Conservation (phyloP, 2,888 invertebrate species). For the Dendrolimus pini region DNA sequence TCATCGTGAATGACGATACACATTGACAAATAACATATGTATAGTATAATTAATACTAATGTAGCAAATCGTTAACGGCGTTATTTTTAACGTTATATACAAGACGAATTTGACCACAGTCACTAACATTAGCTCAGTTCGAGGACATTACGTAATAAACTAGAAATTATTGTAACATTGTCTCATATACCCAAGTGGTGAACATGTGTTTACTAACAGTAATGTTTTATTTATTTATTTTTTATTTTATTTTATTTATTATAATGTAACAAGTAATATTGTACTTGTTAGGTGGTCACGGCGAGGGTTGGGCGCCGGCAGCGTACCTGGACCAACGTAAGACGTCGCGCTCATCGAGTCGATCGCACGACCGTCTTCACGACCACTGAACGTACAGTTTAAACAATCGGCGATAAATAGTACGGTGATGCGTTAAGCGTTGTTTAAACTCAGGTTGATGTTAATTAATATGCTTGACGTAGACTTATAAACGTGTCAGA, state of each 20-base stretch:
- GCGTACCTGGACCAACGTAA: conserved; percentile 93
- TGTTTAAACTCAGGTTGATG: neutral
- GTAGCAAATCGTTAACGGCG: no score
- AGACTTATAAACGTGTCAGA: neutral
- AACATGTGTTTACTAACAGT: no score
- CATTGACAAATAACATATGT: no score
- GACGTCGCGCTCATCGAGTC: conserved; percentile 84
- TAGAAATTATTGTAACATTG: no score
- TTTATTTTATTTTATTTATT: neutral
- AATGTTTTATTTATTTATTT: neutral
- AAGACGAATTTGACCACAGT: no score
- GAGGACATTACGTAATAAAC: no score
- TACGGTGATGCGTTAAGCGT: no score
- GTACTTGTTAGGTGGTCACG: conserved; percentile 68
- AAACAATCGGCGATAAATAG: neutral
- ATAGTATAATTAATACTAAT: no score
- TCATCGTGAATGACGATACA: no score
- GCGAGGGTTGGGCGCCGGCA: conserved; percentile 96
- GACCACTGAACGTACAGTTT: conserved; percentile 48
- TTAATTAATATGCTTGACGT: neutral
- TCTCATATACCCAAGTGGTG: no score
- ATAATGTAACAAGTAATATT: neutral
- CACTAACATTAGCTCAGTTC: no score
- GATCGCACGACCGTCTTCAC: conserved; percentile 77
- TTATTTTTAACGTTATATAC: no score